phyloP scores from a whole-genome alignment of 2,113 vertebrate species.

The Zosterops hypoxanthus region DNA sequence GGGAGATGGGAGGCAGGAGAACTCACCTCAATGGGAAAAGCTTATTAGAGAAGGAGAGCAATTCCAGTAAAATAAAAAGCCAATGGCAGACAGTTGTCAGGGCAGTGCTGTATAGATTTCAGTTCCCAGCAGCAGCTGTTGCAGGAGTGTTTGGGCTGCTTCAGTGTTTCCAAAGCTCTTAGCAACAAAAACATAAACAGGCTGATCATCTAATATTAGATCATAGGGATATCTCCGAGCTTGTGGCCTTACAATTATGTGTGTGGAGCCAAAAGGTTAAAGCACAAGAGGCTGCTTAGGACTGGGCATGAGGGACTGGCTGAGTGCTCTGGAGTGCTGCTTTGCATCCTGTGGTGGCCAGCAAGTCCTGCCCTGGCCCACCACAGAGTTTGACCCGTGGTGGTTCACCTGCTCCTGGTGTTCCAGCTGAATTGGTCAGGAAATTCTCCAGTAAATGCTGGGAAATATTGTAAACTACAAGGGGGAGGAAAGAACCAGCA shows the following conservation, averaged over 20 bases:
- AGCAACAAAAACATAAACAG: conserved; percentile 75
- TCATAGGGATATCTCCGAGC: conserved; percentile 6
- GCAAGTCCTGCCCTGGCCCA: not conserved
- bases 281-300: not conserved
- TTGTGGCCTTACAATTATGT: conserved; percentile 14
- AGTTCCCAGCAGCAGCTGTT: conserved; percentile 64
- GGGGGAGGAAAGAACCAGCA: not conserved
- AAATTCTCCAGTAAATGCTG: not conserved
- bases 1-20: not conserved
- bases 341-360: not conserved
- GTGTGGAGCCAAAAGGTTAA: conserved; percentile 30
- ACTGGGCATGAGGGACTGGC: not conserved
- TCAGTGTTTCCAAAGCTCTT: conserved; percentile 73
- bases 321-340: not conserved
- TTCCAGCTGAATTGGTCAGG: not conserved
- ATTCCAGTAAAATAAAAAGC: not conserved
- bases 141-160: conserved; percentile 28
- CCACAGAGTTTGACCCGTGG: rapidly evolving
- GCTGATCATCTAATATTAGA: conserved; percentile 70
- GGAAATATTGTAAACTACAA: not conserved
- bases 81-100: conserved; percentile 48
- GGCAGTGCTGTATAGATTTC: conserved; percentile 25
- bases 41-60: not conserved
- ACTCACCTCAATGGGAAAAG: not conserved
- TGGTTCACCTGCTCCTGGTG: not conserved